phyloP scores from a whole-genome alignment of 1,140 invertebrate species.

The Diabrotica undecimpunctata region DNA sequence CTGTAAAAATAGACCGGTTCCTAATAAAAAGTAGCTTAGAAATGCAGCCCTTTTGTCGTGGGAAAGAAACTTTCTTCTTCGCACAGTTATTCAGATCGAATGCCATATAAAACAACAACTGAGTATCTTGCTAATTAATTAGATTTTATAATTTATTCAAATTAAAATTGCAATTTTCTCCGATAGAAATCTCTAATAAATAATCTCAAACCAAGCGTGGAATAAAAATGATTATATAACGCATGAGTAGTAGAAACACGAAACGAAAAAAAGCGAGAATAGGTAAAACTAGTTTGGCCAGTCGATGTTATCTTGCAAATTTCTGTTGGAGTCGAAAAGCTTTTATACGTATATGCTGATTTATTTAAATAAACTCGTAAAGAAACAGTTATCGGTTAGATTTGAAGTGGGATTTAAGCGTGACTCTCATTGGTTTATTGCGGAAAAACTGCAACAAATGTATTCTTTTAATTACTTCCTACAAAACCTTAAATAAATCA shows the following conservation, averaged over 20 bases:
- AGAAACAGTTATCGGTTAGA: constrained; percentile 14
- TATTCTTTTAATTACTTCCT: constrained; percentile 1
- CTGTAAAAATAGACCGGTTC: no score
- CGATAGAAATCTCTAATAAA: constrained; percentile 14
- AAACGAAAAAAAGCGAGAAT: constrained; percentile 11
- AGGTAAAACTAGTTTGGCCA: constrained; percentile 8
- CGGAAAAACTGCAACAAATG: not conserved
- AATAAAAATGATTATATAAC: constrained; percentile 13
- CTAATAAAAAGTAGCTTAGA: not conserved
- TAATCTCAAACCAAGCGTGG: constrained; percentile 5
- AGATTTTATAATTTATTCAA: constrained; percentile 14
- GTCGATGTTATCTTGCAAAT: constrained; percentile 11
- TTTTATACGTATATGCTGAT: constrained; percentile 14
- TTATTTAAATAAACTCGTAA: constrained; percentile 12
- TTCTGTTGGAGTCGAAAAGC: constrained; percentile 6
- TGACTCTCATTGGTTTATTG: not conserved
- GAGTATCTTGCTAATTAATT: constrained; percentile 8
- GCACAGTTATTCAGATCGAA: not conserved
- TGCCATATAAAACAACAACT: constrained; percentile 7
- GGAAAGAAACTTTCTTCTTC: constrained; percentile 7
- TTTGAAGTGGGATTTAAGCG: not conserved
- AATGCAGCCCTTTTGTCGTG: constrained; percentile 7
- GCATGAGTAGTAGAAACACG: constrained; percentile 2
- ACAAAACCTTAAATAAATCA: not conserved
- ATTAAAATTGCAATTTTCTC: constrained; percentile 15